A percentile compares a stretch with the other conserved stretches of the same genome.
These are phyloP conservation scores for Dendrolimus kikuchii DNA, from an alignment of 1,140 invertebrate species.

Conservation along the genomic window DNA sequence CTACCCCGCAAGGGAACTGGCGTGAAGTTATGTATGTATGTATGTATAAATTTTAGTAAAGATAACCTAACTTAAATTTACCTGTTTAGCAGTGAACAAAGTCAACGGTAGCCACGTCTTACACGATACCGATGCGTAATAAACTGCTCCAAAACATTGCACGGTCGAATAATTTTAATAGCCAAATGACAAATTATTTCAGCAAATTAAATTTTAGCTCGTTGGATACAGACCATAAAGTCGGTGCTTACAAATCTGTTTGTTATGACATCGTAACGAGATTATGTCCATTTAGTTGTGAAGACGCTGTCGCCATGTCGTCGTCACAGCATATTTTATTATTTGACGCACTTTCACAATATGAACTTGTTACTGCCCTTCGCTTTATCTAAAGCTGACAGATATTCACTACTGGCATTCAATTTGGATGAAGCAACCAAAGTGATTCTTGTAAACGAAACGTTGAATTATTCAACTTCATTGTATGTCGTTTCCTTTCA, in stretches of 20 bases:
- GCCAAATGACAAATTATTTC: conserved; percentile 67
- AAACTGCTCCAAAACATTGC: conserved; percentile 27
- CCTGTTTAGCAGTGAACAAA: conserved; percentile 2
- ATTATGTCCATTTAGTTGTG: conserved; percentile 64
- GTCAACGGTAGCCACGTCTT: conserved; percentile 24
- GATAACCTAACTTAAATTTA: no score
- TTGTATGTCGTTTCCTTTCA: no score
- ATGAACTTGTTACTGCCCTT: conserved; percentile 39
- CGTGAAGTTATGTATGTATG: no score
- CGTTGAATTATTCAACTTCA: no score
- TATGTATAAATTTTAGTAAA: no score
- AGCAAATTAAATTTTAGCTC: conserved; percentile 72
- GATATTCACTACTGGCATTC: conserved; percentile 35
- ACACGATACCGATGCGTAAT: conserved; percentile 32
- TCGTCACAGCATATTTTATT: conserved; percentile 65
- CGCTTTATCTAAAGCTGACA: conserved; percentile 41
- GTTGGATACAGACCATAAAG: conserved; percentile 70
- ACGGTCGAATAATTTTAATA: conserved; percentile 67
- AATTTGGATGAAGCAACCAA: no score
- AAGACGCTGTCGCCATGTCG: conserved; percentile 51
- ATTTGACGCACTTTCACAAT: conserved; percentile 28
- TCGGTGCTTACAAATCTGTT: conserved; percentile 71
- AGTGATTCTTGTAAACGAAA: no score
- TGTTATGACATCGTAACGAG: conserved; percentile 70
- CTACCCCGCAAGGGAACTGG: no score